phyloP scores from a whole-genome alignment of 2,888 invertebrate genomes.

The Pomacea canaliculata region DNA sequence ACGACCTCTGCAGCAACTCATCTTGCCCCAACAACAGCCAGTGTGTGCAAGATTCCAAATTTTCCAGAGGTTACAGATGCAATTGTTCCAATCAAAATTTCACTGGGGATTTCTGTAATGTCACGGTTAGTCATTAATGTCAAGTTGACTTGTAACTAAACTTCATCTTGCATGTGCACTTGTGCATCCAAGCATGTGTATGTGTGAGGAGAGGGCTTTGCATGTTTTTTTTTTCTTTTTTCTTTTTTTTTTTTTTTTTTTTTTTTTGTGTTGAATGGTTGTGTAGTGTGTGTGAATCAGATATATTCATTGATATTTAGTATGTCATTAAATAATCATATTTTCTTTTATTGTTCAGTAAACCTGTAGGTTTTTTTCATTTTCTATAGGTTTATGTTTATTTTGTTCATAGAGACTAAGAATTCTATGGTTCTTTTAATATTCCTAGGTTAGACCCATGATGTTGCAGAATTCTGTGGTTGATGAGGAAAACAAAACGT shows the following conservation, averaged over 20 bases:
- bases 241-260: not conserved
- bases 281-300: not conserved
- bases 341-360: no score
- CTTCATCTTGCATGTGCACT: not conserved
- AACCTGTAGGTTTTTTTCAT: no score
- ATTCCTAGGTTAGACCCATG: no score
- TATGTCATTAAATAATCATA: no score
- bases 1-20: conserved; percentile 8
- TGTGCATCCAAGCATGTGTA: not conserved
- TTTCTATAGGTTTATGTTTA: no score
- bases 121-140: conserved; percentile 20
- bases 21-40: conserved; percentile 12
- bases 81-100: conserved; percentile 54
- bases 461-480: no score
- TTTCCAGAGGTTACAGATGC: conserved; percentile 42
- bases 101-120: conserved; percentile 48
- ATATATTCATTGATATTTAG: no score
- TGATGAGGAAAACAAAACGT: no score
- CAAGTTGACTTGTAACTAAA: not conserved
- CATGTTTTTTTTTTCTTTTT: not conserved
- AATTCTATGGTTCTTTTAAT: no score
- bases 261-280: not conserved
- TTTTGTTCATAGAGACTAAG: no score
- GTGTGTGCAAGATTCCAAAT: conserved; percentile 2
- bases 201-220: not conserved